Percentiles rank a stretch among this genome's conserved stretches.
Conservation (phyloP, 1,140 invertebrate species). For the Drosophila sturtevanti region DNA sequence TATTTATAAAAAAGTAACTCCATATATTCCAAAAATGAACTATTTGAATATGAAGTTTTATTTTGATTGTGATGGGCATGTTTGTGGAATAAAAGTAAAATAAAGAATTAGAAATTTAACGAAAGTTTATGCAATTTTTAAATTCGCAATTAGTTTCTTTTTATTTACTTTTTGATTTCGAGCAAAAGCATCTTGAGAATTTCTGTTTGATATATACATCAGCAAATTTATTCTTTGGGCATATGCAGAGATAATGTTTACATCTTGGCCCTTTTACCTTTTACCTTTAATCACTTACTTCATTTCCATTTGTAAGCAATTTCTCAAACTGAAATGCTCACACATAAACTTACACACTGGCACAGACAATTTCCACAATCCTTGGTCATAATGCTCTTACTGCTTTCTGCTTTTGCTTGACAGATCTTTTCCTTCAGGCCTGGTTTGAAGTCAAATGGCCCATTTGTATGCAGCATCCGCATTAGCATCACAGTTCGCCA, state of each 20-base stretch:
- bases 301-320: constrained; percentile 67
- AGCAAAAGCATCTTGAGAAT: not conserved
- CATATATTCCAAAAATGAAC: too few species aligned
- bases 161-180: too few species aligned
- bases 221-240: constrained; percentile 21
- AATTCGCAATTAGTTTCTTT: too few species aligned
- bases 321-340: constrained; percentile 41
- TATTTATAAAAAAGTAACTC: too few species aligned
- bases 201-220: not conserved
- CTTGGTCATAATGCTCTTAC: constrained; percentile 2
- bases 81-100: too few species aligned
- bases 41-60: too few species aligned
- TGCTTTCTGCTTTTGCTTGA: constrained; percentile 1
- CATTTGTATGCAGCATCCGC: constrained; percentile 47
- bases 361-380: not conserved
- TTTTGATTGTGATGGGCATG: too few species aligned
- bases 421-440: constrained; percentile 10
- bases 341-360: constrained; percentile 2
- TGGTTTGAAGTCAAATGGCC: constrained; percentile 15
- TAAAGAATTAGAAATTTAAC: too few species aligned
- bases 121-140: too few species aligned
- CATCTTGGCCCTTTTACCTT: constrained; percentile 28
- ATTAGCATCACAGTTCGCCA: constrained; percentile 24
- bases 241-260: constrained; percentile 19
- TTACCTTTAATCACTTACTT: constrained; percentile 64